Base-by-base conservation (phyloP, 2,113 vertebrate genomes). In the Micronycteris hirsuta region DNA sequence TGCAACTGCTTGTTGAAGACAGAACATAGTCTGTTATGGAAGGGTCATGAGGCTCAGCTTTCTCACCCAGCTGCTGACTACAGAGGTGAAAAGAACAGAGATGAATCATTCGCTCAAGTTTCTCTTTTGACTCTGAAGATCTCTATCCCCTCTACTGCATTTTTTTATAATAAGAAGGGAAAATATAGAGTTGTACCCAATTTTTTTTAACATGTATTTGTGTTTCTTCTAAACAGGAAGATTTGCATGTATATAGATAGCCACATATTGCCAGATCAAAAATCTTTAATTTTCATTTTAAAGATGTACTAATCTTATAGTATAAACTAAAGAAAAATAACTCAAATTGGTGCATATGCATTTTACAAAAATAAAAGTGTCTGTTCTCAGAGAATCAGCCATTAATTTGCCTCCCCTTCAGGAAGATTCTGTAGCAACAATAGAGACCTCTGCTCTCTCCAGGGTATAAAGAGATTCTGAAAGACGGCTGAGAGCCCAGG, bases 201-300 rank as follows among this genome's bases (percentile, higher is more conserved):
- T 80, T 90, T 73, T 83, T 94, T 80, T 94, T 91, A 93, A 78
- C 3, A 81, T 84, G 77, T 80, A 95, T 49, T 26, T 52, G 1
- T 91, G 14, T 82, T 94, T 95, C 70, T 89, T 77, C 45, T 89
- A 49, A 96, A 93, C 19, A 68, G 41, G 74, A 91, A 56, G 33
- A 70, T 45, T 89, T 36, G 3, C 91, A 54, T 43, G 3, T 87
- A 43, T 81, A 38, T 71, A 77, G 56, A 63, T 82, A 93, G 86
- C 36, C 52, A 58, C 4, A 22, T 86, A 15, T 83, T 89, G 41
- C 73, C 80, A 86, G 63, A 78, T 82, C 78, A 93, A 95, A 95
- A 95, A 89, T 92, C 41, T 95, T 84, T 56, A 43, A 67, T 86
- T 93, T 97, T 93, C 95, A 80, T 87, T 89, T 94, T 94, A 91